These are phyloP conservation scores for Sphaerodactylus townsendi DNA, from an alignment of 2,113 vertebrate genomes.

Conservation along the genomic window DNA sequence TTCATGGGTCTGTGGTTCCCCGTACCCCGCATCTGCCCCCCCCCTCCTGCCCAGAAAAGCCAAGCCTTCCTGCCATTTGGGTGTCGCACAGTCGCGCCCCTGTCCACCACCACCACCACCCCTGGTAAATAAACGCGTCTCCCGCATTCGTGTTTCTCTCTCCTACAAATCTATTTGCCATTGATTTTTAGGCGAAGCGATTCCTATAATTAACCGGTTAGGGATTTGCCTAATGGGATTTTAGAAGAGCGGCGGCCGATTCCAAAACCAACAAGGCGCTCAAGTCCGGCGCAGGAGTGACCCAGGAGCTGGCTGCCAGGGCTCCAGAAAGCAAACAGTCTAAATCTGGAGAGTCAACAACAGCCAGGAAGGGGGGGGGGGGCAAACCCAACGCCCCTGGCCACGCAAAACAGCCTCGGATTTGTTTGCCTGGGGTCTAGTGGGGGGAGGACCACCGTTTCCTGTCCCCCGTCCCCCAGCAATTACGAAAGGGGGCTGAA, in stretches of 20 bases:
- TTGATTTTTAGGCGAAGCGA: slow-evolving; percentile 44
- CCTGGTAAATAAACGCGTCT: not conserved
- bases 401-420: slow-evolving; percentile 53
- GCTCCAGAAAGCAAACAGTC: slow-evolving; percentile 60
- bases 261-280: slow-evolving; percentile 63
- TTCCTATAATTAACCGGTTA: slow-evolving; percentile 43
- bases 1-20: slow-evolving; percentile 29
- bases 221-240: slow-evolving; percentile 55
- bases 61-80: not conserved
- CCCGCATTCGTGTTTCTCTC: not conserved
- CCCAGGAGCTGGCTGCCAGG: slow-evolving; percentile 26
- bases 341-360: slow-evolving; percentile 57
- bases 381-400: not conserved
- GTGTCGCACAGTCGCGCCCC: slow-evolving; percentile 7
- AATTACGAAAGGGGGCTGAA: not conserved
- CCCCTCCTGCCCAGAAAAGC: slow-evolving; percentile 16
- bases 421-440: slow-evolving; percentile 61
- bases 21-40: not conserved
- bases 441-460: slow-evolving; percentile 20
- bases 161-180: slow-evolving; percentile 18
- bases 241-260: slow-evolving; percentile 42
- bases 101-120: not conserved
- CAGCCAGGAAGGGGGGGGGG: not conserved
- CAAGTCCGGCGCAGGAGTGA: slow-evolving; percentile 41
- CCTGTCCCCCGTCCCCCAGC: not conserved